Percentiles rank a stretch among this genome's conserved stretches.
Conservation (phyloP, 2,113 vertebrate genomes). For the Bombycilla garrulus region DNA sequence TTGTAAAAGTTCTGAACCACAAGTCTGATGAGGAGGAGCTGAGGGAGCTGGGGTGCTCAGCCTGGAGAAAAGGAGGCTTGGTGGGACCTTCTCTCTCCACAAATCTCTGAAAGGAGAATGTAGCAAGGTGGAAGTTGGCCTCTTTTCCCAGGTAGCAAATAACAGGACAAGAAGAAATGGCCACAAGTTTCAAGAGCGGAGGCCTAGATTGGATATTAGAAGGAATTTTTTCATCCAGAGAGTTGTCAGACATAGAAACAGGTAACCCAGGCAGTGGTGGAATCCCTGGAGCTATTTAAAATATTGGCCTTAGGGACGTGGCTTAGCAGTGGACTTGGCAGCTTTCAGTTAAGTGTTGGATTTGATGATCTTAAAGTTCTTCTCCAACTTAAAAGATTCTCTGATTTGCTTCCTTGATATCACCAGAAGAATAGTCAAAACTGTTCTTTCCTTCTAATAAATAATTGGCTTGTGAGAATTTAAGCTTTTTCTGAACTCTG, state of each 20-base stretch:
- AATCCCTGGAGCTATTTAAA: neutral
- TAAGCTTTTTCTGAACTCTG: neutral
- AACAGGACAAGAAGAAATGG: neutral
- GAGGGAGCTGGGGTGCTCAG: neutral
- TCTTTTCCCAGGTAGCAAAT: neutral
- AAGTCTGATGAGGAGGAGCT: neutral
- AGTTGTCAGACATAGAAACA: neutral
- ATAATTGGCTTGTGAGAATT: neutral
- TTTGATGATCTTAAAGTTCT: neutral
- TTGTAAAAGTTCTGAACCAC: neutral
- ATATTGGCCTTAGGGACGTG: neutral
- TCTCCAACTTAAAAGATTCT: accelerated
- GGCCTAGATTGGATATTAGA: neutral
- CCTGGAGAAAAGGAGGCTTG: neutral
- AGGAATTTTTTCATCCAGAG: neutral
- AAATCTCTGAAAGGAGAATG: neutral
- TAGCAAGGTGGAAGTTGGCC: neutral
- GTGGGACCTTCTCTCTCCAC: too few relatives aligned
- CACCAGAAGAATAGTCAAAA: neutral
- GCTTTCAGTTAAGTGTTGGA: neutral
- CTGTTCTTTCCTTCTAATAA: neutral
- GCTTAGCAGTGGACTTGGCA: neutral
- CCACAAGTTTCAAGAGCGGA: neutral
- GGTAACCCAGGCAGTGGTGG: neutral
- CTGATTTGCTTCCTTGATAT: neutral